Conservation (phyloP, 2,113 vertebrate species). For the Grallaria varia region DNA sequence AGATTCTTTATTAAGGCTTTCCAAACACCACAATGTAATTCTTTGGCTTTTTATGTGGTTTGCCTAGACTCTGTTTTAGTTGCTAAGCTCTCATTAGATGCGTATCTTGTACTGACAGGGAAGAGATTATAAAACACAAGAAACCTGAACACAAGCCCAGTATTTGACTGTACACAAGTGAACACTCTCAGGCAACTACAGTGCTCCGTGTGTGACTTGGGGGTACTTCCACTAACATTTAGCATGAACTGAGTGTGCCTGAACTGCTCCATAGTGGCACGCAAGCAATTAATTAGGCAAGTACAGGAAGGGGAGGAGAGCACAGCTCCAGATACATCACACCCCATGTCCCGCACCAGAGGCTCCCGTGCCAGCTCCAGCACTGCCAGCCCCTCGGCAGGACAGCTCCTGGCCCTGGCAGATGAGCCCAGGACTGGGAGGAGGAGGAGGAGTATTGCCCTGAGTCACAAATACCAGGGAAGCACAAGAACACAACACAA, state of each 20-base stretch:
- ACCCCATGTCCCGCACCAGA: neutral
- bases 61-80: neutral
- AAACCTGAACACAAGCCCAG: neutral
- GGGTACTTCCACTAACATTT: rapidly evolving
- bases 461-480: neutral
- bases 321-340: neutral
- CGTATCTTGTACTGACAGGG: neutral
- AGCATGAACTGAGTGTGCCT: neutral
- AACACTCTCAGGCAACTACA: neutral
- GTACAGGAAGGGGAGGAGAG: neutral
- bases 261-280: rapidly evolving
- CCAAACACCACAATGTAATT: neutral
- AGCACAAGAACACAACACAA: neutral
- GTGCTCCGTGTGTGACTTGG: neutral
- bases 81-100: neutral
- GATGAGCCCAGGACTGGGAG: rapidly evolving
- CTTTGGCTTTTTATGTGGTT: neutral
- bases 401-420: neutral
- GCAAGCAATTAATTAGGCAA: rapidly evolving
- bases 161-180: neutral
- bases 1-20: neutral
- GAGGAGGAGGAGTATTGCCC: neutral
- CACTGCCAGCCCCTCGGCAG: neutral
- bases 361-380: neutral
- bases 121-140: neutral